A percentile compares a stretch with the other conserved stretches of the same genome.
These are phyloP conservation scores for Campylomormyrus tamandua DNA, from an alignment of 2,113 vertebrate species.

Conservation along the genomic window DNA sequence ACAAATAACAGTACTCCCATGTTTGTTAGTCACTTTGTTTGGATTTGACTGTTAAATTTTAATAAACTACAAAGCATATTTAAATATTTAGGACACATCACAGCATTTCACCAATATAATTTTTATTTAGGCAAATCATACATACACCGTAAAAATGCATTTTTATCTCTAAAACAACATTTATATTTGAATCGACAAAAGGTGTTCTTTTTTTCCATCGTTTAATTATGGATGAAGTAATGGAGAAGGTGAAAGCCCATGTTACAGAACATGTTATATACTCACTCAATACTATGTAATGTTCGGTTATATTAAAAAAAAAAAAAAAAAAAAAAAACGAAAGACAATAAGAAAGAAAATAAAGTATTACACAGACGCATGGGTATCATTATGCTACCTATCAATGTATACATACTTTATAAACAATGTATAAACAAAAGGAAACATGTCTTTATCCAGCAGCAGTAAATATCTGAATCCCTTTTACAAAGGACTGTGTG, in stretches of 20 bases:
- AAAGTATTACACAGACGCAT: slow-evolving; percentile 3
- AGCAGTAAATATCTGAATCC: slow-evolving; percentile 37
- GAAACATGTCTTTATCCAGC: slow-evolving; percentile 43
- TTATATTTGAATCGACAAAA: slow-evolving; percentile 42
- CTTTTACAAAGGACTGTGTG: slow-evolving; percentile 40
- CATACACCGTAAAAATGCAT: slow-evolving; percentile 85
- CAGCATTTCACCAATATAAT: slow-evolving; percentile 78
- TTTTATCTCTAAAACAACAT: slow-evolving; percentile 64
- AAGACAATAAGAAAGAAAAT: slow-evolving; percentile 1
- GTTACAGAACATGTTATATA: not conserved
- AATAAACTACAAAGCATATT: not conserved
- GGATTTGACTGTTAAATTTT: not conserved
- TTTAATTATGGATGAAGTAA: slow-evolving; percentile 9
- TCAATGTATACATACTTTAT: slow-evolving; percentile 21
- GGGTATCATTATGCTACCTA: slow-evolving; percentile 9
- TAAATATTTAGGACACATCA: slow-evolving; percentile 3
- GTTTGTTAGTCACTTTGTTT: not conserved
- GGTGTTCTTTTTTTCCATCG: slow-evolving; percentile 6
- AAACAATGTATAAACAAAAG: slow-evolving; percentile 44
- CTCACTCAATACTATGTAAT: not conserved
- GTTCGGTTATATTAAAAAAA: slow-evolving; percentile 16
- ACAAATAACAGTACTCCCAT: not conserved
- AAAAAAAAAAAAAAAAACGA: not conserved
- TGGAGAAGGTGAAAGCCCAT: not conserved
- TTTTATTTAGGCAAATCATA: slow-evolving; percentile 97